Evolutionary conservation across 2,888 invertebrate species (phyloP).

Genomic region (Pollenia amentaria): DNA sequence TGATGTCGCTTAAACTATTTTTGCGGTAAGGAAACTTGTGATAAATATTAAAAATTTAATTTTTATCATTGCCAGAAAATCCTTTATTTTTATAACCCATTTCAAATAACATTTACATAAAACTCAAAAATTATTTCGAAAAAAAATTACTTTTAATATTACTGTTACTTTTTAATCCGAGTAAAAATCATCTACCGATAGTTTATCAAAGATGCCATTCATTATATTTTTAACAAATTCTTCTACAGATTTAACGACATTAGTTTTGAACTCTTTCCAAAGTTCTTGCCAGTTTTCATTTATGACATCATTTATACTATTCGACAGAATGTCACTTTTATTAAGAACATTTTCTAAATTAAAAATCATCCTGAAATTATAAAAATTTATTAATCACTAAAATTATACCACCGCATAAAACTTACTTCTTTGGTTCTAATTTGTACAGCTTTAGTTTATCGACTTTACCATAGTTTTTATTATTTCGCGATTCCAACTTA

Average conservation of each 20-base stretch:
- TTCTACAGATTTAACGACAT: conserved; percentile 75
- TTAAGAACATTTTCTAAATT: conserved; percentile 78
- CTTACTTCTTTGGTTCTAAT: conserved; percentile 77
- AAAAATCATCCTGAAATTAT: conserved; percentile 75
- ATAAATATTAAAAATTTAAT: too few species aligned
- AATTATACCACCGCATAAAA: not conserved
- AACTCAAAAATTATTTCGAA: not conserved
- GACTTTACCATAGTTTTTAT: conserved; percentile 72
- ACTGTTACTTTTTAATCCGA: conserved; percentile 8
- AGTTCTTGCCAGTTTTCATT: conserved; percentile 79
- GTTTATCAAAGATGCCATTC: conserved; percentile 69
- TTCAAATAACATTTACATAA: not conserved
- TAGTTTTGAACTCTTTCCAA: conserved; percentile 77
- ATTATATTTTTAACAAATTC: conserved; percentile 73
- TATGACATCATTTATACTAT: conserved; percentile 77
- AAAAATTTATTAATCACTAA: not conserved
- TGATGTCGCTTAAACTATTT: too few species aligned
- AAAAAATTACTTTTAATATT: not conserved
- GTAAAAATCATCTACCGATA: conserved; percentile 79
- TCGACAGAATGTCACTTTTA: conserved; percentile 76
- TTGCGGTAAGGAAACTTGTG: too few species aligned
- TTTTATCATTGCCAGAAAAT: too few species aligned
- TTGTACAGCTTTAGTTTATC: conserved; percentile 74
- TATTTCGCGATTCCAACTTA: conserved; percentile 58
- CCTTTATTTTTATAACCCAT: too few species aligned